Evolutionary conservation across 2,888 invertebrate species (phyloP).

Genomic region (Drepana falcataria): DNA sequence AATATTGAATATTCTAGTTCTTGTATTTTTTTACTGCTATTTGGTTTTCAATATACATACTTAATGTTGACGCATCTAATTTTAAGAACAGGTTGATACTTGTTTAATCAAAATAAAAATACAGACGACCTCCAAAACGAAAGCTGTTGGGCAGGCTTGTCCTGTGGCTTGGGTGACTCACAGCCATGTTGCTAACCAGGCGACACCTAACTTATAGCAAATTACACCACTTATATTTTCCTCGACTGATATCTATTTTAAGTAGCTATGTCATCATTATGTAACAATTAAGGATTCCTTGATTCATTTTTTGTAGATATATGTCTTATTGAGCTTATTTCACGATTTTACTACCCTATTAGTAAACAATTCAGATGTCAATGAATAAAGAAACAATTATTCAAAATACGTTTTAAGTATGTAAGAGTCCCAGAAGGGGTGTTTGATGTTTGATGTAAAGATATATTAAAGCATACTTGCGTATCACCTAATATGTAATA

Average conservation of each 20-base stretch:
- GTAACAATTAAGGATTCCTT: not conserved
- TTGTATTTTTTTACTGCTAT: no score
- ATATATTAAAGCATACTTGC: no score
- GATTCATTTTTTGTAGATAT: not conserved
- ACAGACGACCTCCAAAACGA: constrained; percentile 31
- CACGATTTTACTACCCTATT: no score
- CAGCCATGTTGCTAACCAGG: constrained; percentile 17
- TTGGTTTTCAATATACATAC: no score
- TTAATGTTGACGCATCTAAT: not conserved
- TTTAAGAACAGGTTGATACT: constrained; percentile 14
- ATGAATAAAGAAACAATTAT: no score
- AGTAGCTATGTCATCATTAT: constrained; percentile 1
- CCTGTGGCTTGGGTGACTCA: constrained; percentile 7
- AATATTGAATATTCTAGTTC: no score
- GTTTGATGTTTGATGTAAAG: no score
- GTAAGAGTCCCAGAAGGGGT: no score
- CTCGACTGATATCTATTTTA: not conserved
- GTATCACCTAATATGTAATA: no score
- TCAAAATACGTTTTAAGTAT: no score
- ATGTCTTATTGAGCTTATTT: no score
- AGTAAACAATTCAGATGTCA: no score
- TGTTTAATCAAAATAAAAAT: constrained; percentile 23
- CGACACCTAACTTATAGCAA: constrained; percentile 7
- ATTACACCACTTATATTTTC: not conserved
- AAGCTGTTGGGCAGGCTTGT: constrained; percentile 26